Base-by-base conservation (phyloP, 2,113 vertebrate genomes). In the Butorides virescens region DNA sequence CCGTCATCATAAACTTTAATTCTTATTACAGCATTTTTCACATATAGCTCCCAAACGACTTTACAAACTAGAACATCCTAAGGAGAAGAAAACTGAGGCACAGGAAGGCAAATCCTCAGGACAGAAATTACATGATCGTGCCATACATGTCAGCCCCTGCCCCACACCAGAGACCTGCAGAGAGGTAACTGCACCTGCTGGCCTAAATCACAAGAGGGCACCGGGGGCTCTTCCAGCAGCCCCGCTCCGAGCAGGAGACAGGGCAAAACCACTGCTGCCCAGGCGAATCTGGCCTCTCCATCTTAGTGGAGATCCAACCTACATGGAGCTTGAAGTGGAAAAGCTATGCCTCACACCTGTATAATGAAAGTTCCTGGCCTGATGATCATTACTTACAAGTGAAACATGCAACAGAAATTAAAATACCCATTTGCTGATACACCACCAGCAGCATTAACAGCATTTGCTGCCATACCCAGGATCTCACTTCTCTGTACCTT, bases 191-290 rank as follows among this genome's bases (percentile, higher is more conserved):
- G 71, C 47, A 44, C 22, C 59, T 23, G 44, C 59, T 26, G 39
- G 46, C 71, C 58, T 17, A 44, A n/a, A 78, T 55, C 92, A 83
- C 66, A 36, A 37, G 53, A 68, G 77, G 76, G 59, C 53, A 72
- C 46, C 2, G 9, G 39, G 76, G 37, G n/a, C 65, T 82, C 52
- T 23, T 8, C 21, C 39, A 82, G 46, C 52, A 79, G 79, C 56
- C 12, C 63, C 0, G 14, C 42, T 65, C 47, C 0, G 0, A 70
- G 42, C 52, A 18, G 30, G 39, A 44, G n/a, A 49, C 1, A 3
- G 56, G 65, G 36, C 66, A 75, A 39, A 50, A 44, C 25, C 58
- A 5, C 1, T 27, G 58, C 37, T 46, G 25, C n/a, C 17, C 17
- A 9, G 32, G 42, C 65, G 55, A 32, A 55, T 3, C 23, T 4